Evolutionary conservation across 2,797 vertebrate genomes (phyloP).

Genomic region (Ctenosaura bakeri): DNA sequence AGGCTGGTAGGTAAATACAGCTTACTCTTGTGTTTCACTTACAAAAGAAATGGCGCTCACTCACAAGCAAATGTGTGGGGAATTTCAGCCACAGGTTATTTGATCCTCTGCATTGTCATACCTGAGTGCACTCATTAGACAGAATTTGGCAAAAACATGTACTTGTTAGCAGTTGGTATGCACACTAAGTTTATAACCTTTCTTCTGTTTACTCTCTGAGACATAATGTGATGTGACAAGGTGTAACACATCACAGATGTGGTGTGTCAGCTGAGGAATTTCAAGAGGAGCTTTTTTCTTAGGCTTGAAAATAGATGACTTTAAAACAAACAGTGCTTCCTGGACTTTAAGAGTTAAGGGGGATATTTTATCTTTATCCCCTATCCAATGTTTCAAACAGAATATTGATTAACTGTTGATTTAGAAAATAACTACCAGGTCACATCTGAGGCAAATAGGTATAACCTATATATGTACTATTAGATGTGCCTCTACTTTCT

Average conservation of each 20-base stretch:
- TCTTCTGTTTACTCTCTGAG: slow-evolving; percentile 75
- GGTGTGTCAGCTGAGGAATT: slow-evolving; percentile 64
- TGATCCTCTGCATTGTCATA: slow-evolving; percentile 51
- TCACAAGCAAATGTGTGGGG: background rate
- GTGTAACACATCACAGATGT: slow-evolving; percentile 71
- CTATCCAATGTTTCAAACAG: slow-evolving; percentile 20
- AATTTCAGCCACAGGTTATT: slow-evolving; percentile 47
- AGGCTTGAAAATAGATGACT: slow-evolving; percentile 31
- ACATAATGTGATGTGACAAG: slow-evolving; percentile 77
- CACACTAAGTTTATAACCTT: slow-evolving; percentile 70
- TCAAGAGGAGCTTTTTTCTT: slow-evolving; percentile 53
- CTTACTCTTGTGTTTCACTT: background rate
- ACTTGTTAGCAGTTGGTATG: slow-evolving; percentile 78
- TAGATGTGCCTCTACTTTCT: background rate
- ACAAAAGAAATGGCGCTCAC: background rate
- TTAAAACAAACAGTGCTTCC: slow-evolving; percentile 43
- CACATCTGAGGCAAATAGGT: background rate
- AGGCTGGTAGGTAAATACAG: background rate
- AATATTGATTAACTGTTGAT: slow-evolving; percentile 29
- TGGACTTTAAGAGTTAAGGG: background rate
- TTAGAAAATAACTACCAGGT: background rate
- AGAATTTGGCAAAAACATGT: slow-evolving; percentile 70
- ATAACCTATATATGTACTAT: background rate
- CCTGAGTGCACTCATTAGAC: slow-evolving; percentile 41
- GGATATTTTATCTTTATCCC: slow-evolving; percentile 11